Evolutionary conservation across 2,113 vertebrate species (phyloP), one percentile per base, ranked within the genome.

Genomic region (Paratilapia polleni): DNA sequence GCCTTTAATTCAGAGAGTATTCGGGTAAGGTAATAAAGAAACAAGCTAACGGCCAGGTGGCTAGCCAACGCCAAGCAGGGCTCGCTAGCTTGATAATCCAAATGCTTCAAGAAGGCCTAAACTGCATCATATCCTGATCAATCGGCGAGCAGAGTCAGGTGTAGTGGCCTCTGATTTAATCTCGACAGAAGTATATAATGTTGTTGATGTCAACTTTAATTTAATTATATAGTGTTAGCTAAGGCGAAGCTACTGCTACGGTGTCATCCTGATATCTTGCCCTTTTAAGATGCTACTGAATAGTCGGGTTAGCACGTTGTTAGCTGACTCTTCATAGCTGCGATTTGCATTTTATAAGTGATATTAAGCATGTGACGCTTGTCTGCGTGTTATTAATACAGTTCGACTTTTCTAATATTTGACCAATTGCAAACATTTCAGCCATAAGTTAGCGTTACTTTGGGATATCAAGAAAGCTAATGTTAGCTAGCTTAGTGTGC

Each of bases 31-130:
- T 56, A 7, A 22, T 4, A 56, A 28, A 58, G 60, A 82, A 84
- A 52, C 54, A 64, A 36, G 75, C 54, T 77, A 77, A 62, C 78
- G 70, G 70, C 56, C 87, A 90, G 90, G 81, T 83, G 68, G 86
- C 84, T 76, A 81, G 90, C 92, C 89, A 83, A 89, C 83, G 88
- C 70, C 73, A 74, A n/a, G 47, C 52, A 78, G 34, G 52, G 59
- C 77, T 81, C 49, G 87, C 89, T 93, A 90, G 89, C 90, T 89
- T 80, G 78, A 74, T 92, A 86, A 92, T 91, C 87, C 88, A 88
- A 90, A 90, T 77, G 91, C 80, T 68, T 73, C 41, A 63, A 84
- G 84, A 80, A 93, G 94, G 93, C 94, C 94, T 88, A 41, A 90
- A 91, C 88, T 85, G 88, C 94, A 94, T 84, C 87, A 93, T 88